Conservation (phyloP, 2,888 invertebrate genomes). For the Lasius platythorax region DNA sequence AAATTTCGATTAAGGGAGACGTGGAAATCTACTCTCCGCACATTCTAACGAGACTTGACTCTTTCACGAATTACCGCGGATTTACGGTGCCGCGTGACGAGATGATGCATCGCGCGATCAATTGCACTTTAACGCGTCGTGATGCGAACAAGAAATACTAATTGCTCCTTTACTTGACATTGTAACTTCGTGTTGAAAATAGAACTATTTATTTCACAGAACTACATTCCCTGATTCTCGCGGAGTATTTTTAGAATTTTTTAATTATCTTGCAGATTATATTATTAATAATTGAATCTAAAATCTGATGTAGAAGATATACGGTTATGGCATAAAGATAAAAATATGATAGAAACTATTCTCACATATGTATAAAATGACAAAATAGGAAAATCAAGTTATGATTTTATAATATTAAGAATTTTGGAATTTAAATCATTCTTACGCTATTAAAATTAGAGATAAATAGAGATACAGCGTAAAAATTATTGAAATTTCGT, state of each 20-base stretch:
- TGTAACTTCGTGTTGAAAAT: neutral
- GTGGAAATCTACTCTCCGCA: constrained; percentile 41
- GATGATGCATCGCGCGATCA: constrained; percentile 14
- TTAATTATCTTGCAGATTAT: neutral
- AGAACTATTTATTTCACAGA: neutral
- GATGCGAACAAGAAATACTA: neutral
- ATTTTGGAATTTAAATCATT: neutral
- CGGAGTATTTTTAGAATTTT: neutral
- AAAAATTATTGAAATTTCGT: neutral
- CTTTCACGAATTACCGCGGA: constrained; percentile 33
- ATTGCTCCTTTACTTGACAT: neutral
- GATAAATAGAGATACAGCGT: neutral
- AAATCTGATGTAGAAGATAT: neutral
- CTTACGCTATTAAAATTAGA: neutral
- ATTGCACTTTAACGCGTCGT: neutral
- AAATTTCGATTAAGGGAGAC: constrained; percentile 46
- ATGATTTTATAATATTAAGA: neutral
- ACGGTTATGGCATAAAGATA: neutral
- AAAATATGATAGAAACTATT: neutral
- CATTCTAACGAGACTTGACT: constrained; percentile 24
- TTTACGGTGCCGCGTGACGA: constrained; percentile 16
- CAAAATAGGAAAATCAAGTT: neutral
- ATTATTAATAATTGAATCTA: neutral
- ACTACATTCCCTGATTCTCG: too few relatives aligned
- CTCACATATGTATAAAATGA: neutral